Conservation (phyloP, 2,113 vertebrate genomes). For the Petromus typicus region DNA sequence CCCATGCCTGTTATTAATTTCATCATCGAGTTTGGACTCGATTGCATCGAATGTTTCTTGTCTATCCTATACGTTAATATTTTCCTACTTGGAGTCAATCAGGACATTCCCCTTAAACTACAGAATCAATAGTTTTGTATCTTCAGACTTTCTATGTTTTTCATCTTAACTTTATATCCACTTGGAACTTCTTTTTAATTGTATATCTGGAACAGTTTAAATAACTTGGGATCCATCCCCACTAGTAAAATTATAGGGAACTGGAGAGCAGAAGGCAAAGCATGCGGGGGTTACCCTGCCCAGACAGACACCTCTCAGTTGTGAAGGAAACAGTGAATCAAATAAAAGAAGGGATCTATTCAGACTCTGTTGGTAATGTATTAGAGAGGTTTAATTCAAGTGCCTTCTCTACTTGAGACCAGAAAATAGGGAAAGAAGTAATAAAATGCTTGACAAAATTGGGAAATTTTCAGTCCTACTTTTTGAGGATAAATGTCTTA, state of each 20-base stretch:
- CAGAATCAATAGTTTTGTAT: background rate
- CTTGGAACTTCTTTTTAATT: background rate
- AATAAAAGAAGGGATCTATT: background rate
- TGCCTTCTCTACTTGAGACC: background rate
- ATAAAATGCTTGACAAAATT: background rate
- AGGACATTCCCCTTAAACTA: background rate
- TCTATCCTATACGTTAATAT: background rate
- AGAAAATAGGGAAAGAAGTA: background rate
- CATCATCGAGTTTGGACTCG: background rate
- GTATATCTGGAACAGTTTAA: slow-evolving; percentile 53
- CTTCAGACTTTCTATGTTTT: background rate
- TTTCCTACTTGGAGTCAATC: background rate
- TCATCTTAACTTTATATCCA: slow-evolving; percentile 37
- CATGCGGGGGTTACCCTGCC: background rate
- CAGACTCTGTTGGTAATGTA: background rate
- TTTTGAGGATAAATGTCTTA: background rate
- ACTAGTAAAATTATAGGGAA: background rate
- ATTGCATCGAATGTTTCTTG: background rate
- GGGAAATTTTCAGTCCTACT: background rate
- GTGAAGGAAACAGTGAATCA: background rate
- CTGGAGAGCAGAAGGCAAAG: background rate
- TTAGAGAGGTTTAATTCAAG: background rate
- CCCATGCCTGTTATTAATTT: background rate
- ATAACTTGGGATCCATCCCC: background rate
- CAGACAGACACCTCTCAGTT: background rate